Evolutionary conservation across 2,797 vertebrate species (phyloP), one percentile per base, ranked within the genome.

Genomic region (Triplophysa bombifrons): DNA sequence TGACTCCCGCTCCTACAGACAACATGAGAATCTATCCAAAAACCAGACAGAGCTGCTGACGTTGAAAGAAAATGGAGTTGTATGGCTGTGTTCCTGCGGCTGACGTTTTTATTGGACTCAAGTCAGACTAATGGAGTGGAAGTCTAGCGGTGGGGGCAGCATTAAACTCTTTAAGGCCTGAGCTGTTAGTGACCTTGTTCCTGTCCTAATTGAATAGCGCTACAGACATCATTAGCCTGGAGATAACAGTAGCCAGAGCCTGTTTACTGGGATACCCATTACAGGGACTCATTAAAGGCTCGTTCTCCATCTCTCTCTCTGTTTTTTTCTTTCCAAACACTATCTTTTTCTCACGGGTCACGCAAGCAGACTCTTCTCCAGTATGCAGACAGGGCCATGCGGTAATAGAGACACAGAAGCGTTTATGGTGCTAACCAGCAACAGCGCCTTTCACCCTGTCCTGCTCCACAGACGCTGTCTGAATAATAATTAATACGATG

Each of bases 171-270:
- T 83, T 81, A 84, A 82, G 74, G 68, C 56, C 71, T 70, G 56
- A 58, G 81, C 88, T 89, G 87, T 88, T 74, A 80, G 86, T 90
- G 91, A 90, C 91, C 91, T 85, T 69, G 22, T 84, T 86, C 83
- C 80, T 82, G 84, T 85, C 86, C 84, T 91, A 91, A 92, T 91
- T 91, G 89, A 92, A 91, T 88, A 86, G 81, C 90, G 80, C 84
- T 78, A 34, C 72, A 89, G 90, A 90, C 89, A 89, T 90, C 88
- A 91, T 93, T 93, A 91, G 89, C 85, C 80, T 13, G 74, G 72
- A 88, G 90, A 92, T 90, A 91, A 91, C 85, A 88, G 85, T 81
- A 85, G 83, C 74, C 85, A 71, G 63, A 82, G 72, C 80, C 89
- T 88, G 87, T 91, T 93, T 90, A 90, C 87, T 30, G 84, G 71